phyloP scores from a whole-genome alignment of 2,797 vertebrate species.

The Notolabrus celidotus region DNA sequence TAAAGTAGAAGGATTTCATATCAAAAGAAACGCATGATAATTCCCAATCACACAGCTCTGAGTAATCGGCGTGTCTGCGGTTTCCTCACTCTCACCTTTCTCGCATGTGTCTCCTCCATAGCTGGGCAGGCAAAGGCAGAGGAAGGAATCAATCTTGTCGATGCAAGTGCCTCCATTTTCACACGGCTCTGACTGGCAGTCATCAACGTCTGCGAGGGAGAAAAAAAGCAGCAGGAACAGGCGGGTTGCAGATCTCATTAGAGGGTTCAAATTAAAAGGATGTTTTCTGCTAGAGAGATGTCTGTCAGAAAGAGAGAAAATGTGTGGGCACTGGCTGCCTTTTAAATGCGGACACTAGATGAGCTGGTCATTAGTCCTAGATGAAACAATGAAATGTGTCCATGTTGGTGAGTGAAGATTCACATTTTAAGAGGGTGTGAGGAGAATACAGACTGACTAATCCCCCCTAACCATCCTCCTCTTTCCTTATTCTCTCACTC shows the following conservation, averaged over 20 bases:
- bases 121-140: conserved; percentile 96
- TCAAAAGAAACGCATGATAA: conserved; percentile 1
- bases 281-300: conserved; percentile 29
- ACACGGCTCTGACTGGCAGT: conserved; percentile 94
- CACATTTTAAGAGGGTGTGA: conserved; percentile 47
- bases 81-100: conserved; percentile 87
- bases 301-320: conserved; percentile 14
- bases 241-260: conserved; percentile 45
- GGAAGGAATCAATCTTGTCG: conserved; percentile 92
- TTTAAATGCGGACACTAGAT: conserved; percentile 43
- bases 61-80: conserved; percentile 11
- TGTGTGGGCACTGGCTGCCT: conserved; percentile 16
- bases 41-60: background rate
- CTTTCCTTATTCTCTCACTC: conserved; percentile 38
- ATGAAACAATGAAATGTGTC: conserved; percentile 37
- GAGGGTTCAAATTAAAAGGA: conserved; percentile 47
- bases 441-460: conserved; percentile 40
- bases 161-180: conserved; percentile 96
- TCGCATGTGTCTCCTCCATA: conserved; percentile 95
- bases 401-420: conserved; percentile 38
- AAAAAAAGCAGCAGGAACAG: conserved; percentile 25
- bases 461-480: conserved; percentile 34
- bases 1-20: background rate
- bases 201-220: conserved; percentile 89
- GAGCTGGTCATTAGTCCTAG: conserved; percentile 45